These are phyloP conservation scores for Scaptodrosophila lebanonensis DNA, from an alignment of 1,140 invertebrate genomes.

Conservation along the genomic window DNA sequence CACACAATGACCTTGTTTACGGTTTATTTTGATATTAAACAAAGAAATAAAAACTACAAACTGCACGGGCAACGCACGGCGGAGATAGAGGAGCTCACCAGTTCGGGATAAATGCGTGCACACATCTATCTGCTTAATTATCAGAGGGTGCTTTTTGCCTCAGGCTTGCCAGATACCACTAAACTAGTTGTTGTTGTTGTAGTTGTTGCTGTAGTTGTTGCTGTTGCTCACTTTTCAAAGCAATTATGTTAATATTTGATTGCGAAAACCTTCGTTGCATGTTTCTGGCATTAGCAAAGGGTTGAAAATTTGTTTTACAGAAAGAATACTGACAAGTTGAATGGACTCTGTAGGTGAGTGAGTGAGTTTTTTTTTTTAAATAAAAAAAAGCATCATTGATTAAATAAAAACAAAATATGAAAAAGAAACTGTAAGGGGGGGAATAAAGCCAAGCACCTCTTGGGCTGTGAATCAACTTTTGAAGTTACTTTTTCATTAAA, in stretches of 20 bases:
- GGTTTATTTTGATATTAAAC: slow-evolving; percentile 76
- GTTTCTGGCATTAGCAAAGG: no score
- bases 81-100: slow-evolving; percentile 26
- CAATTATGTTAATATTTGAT: slow-evolving; percentile 59
- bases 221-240: slow-evolving; percentile 42
- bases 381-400: slow-evolving; percentile 2
- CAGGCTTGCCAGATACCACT: no score
- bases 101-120: slow-evolving; percentile 37
- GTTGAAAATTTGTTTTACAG: neutral
- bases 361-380: slow-evolving; percentile 14
- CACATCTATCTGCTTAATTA: slow-evolving; percentile 15
- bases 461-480: no score
- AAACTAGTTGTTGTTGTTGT: slow-evolving; percentile 17
- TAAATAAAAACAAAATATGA: slow-evolving; percentile 27
- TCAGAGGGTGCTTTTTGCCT: no score
- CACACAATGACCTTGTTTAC: slow-evolving; percentile 70
- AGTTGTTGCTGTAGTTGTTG: slow-evolving; percentile 13
- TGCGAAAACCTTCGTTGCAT: no score
- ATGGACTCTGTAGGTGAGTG: slow-evolving; percentile 34
- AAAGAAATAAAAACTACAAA: no score
- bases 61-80: slow-evolving; percentile 46
- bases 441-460: slow-evolving; percentile 21
- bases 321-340: slow-evolving; percentile 29
- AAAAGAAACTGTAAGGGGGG: slow-evolving; percentile 19
- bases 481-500: no score